Conservation (phyloP, 2,888 invertebrate species). For the Lasioglossum figueresi region DNA sequence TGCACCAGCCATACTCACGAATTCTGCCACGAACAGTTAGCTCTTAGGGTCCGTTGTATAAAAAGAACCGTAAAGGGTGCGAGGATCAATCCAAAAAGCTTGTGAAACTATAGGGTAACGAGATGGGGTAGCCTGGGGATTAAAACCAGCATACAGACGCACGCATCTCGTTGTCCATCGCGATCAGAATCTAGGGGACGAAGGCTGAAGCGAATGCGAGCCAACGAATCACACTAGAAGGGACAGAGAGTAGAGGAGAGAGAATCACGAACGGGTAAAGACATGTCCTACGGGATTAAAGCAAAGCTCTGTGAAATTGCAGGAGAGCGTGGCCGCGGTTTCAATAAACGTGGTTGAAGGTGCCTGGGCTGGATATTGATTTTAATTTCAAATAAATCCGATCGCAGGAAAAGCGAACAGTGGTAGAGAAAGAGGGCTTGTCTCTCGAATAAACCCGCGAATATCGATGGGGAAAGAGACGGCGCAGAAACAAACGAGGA, state of each 20-base stretch:
- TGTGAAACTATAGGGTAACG: not conserved
- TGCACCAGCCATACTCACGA: not conserved
- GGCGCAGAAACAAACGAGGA: not conserved
- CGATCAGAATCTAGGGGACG: not conserved
- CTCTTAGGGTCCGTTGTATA: not conserved
- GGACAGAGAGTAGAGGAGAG: constrained; percentile 16
- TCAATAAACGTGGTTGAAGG: constrained; percentile 74
- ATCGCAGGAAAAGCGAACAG: constrained; percentile 1
- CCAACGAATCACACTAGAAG: not conserved
- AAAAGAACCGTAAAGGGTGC: not conserved
- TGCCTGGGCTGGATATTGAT: constrained; percentile 71
- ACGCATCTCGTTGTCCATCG: constrained; percentile 1
- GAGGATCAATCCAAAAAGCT: not conserved
- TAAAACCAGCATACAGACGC: not conserved
- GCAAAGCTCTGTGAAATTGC: constrained; percentile 79
- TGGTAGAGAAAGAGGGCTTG: not conserved
- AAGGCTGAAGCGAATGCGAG: not conserved
- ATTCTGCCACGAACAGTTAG: not conserved
- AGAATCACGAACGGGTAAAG: constrained; percentile 40
- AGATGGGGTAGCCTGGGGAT: not conserved
- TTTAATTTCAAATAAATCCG: constrained; percentile 75
- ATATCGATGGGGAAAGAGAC: not conserved
- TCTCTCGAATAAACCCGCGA: constrained; percentile 16
- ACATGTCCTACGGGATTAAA: constrained; percentile 76
- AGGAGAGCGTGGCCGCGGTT: constrained; percentile 74